Base-by-base conservation (phyloP, 1,140 invertebrate species). In the Phenacoccus solenopsis region DNA sequence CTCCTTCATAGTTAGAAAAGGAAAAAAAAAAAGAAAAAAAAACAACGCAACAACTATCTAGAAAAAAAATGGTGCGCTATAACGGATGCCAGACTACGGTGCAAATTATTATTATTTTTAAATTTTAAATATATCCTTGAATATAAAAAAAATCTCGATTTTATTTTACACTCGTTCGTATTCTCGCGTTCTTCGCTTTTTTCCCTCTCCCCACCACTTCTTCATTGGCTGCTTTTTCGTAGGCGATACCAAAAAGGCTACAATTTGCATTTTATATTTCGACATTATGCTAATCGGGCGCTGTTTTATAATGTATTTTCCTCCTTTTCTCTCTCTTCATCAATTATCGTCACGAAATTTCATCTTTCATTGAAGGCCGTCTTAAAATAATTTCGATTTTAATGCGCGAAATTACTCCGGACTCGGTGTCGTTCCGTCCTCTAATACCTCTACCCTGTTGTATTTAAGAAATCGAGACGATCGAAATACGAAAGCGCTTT, bases 211-310 rank as follows among this genome's bases (percentile, higher is more conserved):
- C 13, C 38, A 16, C 38, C 3, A 16, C 38, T 49, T 49, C 38
- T 4, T 49, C 38, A 49, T 49, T 49, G 12, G 13, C 20, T 49
- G 13, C 30, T 32, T 32, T 32, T 32, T 16, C 38, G 38, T 49
- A 49, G 38, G 38, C 38, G 16, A 49, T 49, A 49, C 20, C 38
- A 49, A 49, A 32, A 49, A 49, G 38, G 38, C 38, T 49, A 49
- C 38, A 49, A 49, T 49, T 49, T 49, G 38, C 38, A 49, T 49
- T 49, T 49, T 49, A 49, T 49, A 49, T 49, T 49, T 49, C 38
- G 12, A 49, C 38, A 49, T 49, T 49, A 49, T 49, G 38, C 38
- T 49, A 49, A 49, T 49, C 38, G 20, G 38, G 38, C 38, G 38
- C 38, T n/a, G 20, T 49, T 16, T 16, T 49, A 49, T 10, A 49